These are phyloP conservation scores for Leptobrachium ailaonicum DNA, from an alignment of 2,113 vertebrate species.

Conservation along the genomic window DNA sequence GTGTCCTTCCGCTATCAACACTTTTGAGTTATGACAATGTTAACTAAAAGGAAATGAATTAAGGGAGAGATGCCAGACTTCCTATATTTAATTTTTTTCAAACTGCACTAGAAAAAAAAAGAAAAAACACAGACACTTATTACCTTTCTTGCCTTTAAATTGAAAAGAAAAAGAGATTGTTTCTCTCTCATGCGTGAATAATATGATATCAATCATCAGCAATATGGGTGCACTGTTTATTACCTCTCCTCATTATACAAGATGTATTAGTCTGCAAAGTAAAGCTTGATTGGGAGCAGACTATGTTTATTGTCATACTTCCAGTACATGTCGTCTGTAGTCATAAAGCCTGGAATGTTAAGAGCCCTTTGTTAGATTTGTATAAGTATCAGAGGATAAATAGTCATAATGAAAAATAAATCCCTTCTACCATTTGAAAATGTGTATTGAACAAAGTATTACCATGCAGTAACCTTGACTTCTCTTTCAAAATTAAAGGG, in stretches of 20 bases:
- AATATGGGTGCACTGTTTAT: constrained; percentile 20
- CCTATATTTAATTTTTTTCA: not conserved
- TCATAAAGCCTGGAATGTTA: constrained; percentile 20
- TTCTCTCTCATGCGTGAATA: constrained; percentile 10
- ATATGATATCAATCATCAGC: constrained; percentile 28
- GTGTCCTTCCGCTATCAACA: no score
- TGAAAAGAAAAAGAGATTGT: constrained; percentile 21
- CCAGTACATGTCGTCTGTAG: constrained; percentile 26
- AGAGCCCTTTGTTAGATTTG: constrained; percentile 17
- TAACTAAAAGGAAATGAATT: not conserved
- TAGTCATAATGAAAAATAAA: constrained; percentile 17
- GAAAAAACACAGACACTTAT: not conserved
- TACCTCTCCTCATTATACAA: constrained; percentile 30
- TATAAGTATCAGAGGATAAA: constrained; percentile 21
- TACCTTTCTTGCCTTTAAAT: constrained; percentile 2
- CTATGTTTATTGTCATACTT: constrained; percentile 31
- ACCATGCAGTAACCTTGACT: constrained; percentile 1
- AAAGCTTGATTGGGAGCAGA: constrained; percentile 19
- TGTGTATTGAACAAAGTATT: not conserved
- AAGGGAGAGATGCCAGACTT: not conserved
- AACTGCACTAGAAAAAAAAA: not conserved
- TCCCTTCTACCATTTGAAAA: constrained; percentile 13
- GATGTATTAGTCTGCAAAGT: constrained; percentile 32
- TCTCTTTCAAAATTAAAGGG: constrained; percentile 3
- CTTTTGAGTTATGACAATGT: no score